phyloP scores from a whole-genome alignment of 2,113 vertebrate genomes.

The Ochotona curzoniae region DNA sequence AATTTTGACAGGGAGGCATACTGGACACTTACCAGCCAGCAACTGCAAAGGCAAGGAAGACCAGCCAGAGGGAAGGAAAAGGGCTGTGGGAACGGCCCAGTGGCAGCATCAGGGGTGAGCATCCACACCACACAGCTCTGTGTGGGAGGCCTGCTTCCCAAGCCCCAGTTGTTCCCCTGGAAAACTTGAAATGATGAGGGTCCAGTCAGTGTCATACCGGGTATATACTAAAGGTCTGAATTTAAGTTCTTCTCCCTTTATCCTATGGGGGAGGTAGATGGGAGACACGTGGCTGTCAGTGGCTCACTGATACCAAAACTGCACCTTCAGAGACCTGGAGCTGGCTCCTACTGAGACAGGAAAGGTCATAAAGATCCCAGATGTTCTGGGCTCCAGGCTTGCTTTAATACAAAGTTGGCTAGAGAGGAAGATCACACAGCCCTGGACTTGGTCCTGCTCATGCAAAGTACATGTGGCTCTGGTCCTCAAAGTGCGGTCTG shows the following conservation, averaged over 20 bases:
- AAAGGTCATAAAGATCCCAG: not conserved
- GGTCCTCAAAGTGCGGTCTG: not conserved
- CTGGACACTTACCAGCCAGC: conserved; percentile 58
- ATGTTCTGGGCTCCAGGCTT: not conserved
- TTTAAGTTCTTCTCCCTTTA: not conserved
- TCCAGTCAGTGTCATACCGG: not conserved
- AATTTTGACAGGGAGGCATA: conserved; percentile 68
- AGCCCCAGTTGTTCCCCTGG: not conserved
- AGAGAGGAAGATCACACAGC: not conserved
- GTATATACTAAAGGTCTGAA: too few species aligned
- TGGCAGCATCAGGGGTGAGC: not conserved
- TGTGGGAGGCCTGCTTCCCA: not conserved
- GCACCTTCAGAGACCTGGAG: not conserved
- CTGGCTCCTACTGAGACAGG: not conserved
- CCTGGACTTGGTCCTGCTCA: not conserved
- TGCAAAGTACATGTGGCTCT: accelerated
- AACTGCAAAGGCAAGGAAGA: conserved; percentile 1
- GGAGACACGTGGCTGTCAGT: not conserved
- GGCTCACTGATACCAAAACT: not conserved
- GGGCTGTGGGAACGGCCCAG: conserved; percentile 41
- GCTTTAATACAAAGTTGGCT: not conserved
- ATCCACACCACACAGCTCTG: not conserved
- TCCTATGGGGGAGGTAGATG: not conserved
- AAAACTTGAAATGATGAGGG: not conserved
- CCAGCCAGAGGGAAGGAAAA: conserved; percentile 4